Evolutionary conservation across 64 coral and sea anemone genomes (phyloP).

Genomic region (Montipora capricornis): DNA sequence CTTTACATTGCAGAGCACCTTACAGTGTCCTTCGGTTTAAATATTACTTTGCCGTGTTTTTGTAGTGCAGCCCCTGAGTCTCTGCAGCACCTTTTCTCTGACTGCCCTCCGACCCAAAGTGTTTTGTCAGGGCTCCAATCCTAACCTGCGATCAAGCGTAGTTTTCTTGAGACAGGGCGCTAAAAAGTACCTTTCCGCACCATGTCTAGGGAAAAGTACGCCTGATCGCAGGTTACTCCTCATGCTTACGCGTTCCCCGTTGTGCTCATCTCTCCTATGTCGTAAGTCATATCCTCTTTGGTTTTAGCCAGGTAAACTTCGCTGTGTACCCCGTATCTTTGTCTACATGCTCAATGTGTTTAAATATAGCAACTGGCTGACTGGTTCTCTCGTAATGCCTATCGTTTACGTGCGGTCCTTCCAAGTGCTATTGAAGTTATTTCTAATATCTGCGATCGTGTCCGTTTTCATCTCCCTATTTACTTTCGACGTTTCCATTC

Average conservation of each 20-base stretch:
- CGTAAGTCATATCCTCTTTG: background rate
- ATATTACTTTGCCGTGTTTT: too few relatives aligned
- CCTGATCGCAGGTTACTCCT: background rate
- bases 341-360: background rate
- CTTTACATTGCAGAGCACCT: background rate
- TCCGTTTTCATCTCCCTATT: too few relatives aligned
- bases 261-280: background rate
- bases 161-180: too few relatives aligned
- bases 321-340: background rate
- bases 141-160: too few relatives aligned
- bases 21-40: too few relatives aligned
- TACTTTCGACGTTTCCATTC: background rate
- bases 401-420: background rate
- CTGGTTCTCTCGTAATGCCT: background rate
- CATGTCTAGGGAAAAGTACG: too few relatives aligned
- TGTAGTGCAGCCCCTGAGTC: background rate
- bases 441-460: background rate
- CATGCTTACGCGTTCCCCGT: background rate
- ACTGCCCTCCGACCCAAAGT: background rate
- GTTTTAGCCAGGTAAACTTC: background rate
- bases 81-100: background rate
- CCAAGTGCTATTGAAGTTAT: too few relatives aligned
- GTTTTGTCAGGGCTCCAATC: background rate
- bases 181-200: too few relatives aligned
- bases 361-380: background rate